phyloP scores from a whole-genome alignment of 2,888 invertebrate species.

The Gonocerus acuteangulatus region DNA sequence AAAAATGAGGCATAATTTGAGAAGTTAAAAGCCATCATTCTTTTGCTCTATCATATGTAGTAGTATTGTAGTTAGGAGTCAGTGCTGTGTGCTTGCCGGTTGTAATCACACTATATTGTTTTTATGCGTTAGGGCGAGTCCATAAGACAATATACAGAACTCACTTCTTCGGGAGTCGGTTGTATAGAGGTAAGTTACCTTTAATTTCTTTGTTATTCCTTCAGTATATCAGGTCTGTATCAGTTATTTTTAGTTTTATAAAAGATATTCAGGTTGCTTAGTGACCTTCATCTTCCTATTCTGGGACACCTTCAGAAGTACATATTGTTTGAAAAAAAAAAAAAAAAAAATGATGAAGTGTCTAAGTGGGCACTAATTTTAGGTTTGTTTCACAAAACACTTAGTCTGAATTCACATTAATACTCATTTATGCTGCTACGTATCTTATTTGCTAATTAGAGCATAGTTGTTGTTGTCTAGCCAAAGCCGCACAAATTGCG shows the following conservation, averaged over 20 bases:
- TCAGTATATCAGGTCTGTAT: too few relatives aligned
- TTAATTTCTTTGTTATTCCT: too few relatives aligned
- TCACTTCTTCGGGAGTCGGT: not conserved
- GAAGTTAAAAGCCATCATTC: constrained; percentile 3
- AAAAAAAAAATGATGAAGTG: too few relatives aligned
- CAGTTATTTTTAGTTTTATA: too few relatives aligned
- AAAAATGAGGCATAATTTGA: constrained; percentile 4
- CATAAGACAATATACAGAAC: constrained; percentile 9
- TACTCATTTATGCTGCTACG: not conserved
- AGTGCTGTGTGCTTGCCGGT: constrained; percentile 19
- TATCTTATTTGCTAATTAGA: constrained; percentile 15
- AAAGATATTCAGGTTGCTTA: too few relatives aligned
- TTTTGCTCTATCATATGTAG: constrained; percentile 21
- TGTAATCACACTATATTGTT: constrained; percentile 6
- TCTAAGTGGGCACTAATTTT: not conserved
- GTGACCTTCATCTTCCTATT: too few relatives aligned
- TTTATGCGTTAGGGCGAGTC: not conserved
- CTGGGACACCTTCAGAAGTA: too few relatives aligned
- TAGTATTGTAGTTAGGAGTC: constrained; percentile 15
- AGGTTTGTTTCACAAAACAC: constrained; percentile 1
- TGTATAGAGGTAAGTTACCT: not conserved
- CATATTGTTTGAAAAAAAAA: too few relatives aligned
- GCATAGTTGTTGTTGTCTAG: constrained; percentile 10
- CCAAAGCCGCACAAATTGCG: not conserved
- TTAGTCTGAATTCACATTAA: not conserved